Conservation (phyloP, 2,113 vertebrate genomes). For the Pseudopipra pipra region DNA sequence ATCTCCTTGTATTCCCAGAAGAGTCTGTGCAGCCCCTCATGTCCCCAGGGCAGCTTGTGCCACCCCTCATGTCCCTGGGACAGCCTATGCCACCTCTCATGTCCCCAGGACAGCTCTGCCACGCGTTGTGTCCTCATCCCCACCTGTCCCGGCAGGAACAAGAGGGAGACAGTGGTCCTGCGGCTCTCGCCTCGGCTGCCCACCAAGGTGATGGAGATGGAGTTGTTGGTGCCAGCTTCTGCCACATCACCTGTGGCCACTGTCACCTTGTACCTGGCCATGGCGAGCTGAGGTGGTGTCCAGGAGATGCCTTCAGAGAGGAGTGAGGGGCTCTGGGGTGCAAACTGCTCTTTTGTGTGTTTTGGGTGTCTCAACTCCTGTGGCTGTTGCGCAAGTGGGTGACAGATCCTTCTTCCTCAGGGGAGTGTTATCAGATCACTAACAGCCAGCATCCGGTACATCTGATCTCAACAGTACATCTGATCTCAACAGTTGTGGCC, state of each 20-base stretch:
- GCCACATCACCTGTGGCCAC: background rate
- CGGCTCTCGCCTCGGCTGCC: background rate
- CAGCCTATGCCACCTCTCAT: background rate
- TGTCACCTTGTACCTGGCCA: background rate
- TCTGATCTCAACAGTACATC: background rate
- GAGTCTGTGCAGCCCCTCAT: background rate
- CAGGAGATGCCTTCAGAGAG: background rate
- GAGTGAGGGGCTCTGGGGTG: background rate
- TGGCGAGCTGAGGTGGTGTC: background rate
- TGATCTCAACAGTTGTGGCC: background rate
- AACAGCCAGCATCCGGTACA: background rate
- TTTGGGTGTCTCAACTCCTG: background rate
- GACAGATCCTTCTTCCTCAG: background rate
- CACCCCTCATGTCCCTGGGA: background rate
- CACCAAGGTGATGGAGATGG: conserved; percentile 2
- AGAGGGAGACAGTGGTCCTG: background rate
- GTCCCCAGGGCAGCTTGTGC: background rate
- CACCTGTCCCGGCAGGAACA: background rate
- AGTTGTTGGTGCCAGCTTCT: background rate
- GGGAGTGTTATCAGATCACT: background rate
- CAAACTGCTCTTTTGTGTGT: background rate
- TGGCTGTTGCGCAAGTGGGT: rapidly evolving
- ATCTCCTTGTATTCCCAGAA: background rate
- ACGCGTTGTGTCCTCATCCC: background rate
- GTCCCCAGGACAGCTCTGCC: background rate